These are phyloP conservation scores for Araneus ventricosus DNA, from an alignment of 1,140 invertebrate species.

Conservation along the genomic window DNA sequence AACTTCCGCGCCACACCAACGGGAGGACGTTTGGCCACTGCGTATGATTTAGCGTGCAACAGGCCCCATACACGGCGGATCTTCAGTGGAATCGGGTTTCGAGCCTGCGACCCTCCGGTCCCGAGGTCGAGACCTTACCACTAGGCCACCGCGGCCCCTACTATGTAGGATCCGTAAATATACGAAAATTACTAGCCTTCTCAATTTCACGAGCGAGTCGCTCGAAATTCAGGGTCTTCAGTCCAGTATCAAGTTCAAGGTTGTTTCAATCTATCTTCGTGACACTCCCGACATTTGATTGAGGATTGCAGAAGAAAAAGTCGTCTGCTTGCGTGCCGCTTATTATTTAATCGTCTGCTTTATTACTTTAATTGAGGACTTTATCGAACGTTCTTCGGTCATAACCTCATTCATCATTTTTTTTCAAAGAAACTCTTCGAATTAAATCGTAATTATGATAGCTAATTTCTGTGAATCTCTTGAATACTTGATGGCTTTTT, in stretches of 20 bases:
- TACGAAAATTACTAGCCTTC: too few relatives aligned
- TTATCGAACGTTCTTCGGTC: not conserved
- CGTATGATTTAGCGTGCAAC: too few relatives aligned
- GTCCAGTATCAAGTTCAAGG: constrained; percentile 29
- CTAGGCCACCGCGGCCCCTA: too few relatives aligned
- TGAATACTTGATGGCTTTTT: too few relatives aligned
- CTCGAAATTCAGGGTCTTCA: not conserved
- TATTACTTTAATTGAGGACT: constrained; percentile 8
- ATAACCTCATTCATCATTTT: not conserved
- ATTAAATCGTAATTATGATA: not conserved
- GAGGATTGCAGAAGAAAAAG: not conserved
- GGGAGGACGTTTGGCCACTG: too few relatives aligned
- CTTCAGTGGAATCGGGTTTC: too few relatives aligned
- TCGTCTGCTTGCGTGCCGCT: not conserved
- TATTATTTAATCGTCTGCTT: constrained; percentile 1
- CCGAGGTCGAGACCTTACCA: too few relatives aligned
- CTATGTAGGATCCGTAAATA: too few relatives aligned
- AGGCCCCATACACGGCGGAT: too few relatives aligned
- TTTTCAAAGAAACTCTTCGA: not conserved
- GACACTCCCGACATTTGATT: not conserved
- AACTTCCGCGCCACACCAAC: too few relatives aligned
- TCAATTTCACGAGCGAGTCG: not conserved
- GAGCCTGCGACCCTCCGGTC: too few relatives aligned
- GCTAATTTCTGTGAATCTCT: too few relatives aligned
- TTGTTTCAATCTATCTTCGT: not conserved